These are phyloP conservation scores for Spheniscus humboldti DNA, from an alignment of 2,797 vertebrate species.

Conservation along the genomic window DNA sequence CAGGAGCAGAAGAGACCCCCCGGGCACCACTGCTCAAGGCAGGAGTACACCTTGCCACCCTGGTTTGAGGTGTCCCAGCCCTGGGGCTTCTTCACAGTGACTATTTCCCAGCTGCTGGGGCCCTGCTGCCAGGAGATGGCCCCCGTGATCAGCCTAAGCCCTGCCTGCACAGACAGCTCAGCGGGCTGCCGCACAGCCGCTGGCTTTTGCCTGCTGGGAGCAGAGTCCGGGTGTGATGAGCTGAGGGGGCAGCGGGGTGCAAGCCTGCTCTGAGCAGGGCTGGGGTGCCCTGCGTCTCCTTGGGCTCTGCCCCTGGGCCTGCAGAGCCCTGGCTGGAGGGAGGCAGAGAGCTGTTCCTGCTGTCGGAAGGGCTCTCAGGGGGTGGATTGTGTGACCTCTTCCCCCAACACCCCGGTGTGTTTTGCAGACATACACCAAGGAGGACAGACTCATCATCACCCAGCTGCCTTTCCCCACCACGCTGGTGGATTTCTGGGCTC, in stretches of 20 bases:
- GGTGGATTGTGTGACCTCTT: background rate
- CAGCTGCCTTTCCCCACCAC: constrained; percentile 58
- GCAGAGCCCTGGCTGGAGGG: background rate
- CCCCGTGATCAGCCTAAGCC: background rate
- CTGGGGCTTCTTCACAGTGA: background rate
- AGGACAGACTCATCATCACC: constrained; percentile 52
- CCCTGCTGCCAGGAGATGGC: constrained; percentile 7
- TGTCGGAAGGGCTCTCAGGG: background rate
- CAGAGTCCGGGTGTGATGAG: background rate
- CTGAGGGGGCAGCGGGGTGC: background rate
- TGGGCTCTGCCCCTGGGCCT: background rate
- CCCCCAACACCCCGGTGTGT: fast-evolving
- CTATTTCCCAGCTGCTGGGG: background rate
- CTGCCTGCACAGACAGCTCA: background rate
- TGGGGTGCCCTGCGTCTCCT: background rate
- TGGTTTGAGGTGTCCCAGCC: background rate
- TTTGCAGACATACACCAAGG: constrained; percentile 34
- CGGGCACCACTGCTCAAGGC: fast-evolving
- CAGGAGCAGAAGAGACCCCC: fast-evolving
- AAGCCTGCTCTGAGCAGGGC: background rate
- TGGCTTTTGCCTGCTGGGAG: background rate
- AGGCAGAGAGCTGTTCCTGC: fast-evolving
- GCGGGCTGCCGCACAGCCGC: background rate
- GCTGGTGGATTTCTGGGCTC: constrained; percentile 58
- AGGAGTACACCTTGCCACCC: background rate